Evolutionary conservation across 2,797 vertebrate species (phyloP), one percentile per base, ranked within the genome.

Genomic region (Lacerta viridis): DNA sequence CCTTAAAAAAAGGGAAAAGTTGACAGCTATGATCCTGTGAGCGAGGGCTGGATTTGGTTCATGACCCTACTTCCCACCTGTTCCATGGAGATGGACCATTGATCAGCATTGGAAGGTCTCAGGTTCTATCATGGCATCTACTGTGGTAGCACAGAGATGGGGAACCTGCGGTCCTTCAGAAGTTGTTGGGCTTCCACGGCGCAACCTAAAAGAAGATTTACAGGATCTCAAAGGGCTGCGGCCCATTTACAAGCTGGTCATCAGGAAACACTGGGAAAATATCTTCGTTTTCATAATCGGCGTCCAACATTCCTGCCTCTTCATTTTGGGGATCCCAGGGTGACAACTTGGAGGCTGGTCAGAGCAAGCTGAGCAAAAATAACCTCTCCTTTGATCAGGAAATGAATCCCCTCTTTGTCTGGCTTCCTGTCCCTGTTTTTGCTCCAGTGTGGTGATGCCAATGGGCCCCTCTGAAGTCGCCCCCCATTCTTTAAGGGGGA

Each of bases 351-450:
- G 94, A 82, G 86, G 87, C 80, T 88, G 90, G 90, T 91, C 7
- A 75, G 90, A 55, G 0, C 41, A 76, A 88, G 88, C 86, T 78
- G 66, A 50, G 85, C 41, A 81, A 87, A 88, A 81, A 89, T 83
- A 92, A 46, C 84, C 88, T 92, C 84, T 88, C 84, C 88, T 93
- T 92, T 93, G 88, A 82, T 88, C 81, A n/a, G 0, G 1, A 46
- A 71, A 88, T 96, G 95, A 97, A 95, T 96, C 88, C 91, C 27
- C 2, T 72, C 88, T 79, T 95, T 96, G 95, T 97, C 89, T 83
- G 78, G 4, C 1, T 50, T 71, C 77, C 1, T 36, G 83, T 84
- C 18, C 4, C 91, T 82, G 80, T 41, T 71, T 50, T 75, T 82
- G 61, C 80, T 91, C 84, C 71, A 74, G 46, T 79, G 1, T 23